phyloP scores from a whole-genome alignment of 2,113 vertebrate species.

The Chionodraco myersi region DNA sequence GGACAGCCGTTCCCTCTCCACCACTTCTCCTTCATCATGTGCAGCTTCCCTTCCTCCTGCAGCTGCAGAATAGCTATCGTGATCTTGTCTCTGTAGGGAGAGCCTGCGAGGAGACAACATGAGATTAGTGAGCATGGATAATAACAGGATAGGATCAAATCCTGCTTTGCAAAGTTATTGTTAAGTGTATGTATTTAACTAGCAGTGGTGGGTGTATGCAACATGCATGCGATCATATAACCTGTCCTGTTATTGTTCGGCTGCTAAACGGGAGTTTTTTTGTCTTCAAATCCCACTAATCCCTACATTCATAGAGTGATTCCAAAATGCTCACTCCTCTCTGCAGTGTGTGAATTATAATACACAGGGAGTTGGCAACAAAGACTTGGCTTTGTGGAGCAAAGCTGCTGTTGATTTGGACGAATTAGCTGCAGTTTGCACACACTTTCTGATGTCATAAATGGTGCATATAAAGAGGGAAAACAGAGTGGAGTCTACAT shows the following conservation, averaged over 20 bases:
- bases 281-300: conserved; percentile 76
- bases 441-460: conserved; percentile 28
- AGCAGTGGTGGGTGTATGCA: conserved; percentile 45
- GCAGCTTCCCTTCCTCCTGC: conserved; percentile 97
- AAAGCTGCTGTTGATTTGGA: conserved; percentile 62
- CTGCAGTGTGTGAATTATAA: conserved; percentile 63
- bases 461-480: conserved; percentile 16
- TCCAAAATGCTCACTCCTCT: conserved; percentile 67
- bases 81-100: conserved; percentile 97
- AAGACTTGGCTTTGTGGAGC: conserved; percentile 58
- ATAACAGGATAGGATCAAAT: conserved; percentile 10
- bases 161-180: conserved; percentile 7
- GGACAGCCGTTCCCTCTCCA: conserved; percentile 98
- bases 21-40: conserved; percentile 99
- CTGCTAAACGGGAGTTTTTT: conserved; percentile 64
- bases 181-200: conserved; percentile 11
- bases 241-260: conserved; percentile 68
- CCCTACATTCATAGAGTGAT: conserved; percentile 66
- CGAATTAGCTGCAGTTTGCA: conserved; percentile 64
- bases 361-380: conserved; percentile 65
- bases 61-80: conserved; percentile 98
- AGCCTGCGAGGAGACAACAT: conserved; percentile 82
- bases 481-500: conserved; percentile 47
- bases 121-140: conserved; percentile 20
- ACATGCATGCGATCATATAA: conserved; percentile 58